phyloP scores from a whole-genome alignment of 2,888 invertebrate species.

The Cremastinae sp. region DNA sequence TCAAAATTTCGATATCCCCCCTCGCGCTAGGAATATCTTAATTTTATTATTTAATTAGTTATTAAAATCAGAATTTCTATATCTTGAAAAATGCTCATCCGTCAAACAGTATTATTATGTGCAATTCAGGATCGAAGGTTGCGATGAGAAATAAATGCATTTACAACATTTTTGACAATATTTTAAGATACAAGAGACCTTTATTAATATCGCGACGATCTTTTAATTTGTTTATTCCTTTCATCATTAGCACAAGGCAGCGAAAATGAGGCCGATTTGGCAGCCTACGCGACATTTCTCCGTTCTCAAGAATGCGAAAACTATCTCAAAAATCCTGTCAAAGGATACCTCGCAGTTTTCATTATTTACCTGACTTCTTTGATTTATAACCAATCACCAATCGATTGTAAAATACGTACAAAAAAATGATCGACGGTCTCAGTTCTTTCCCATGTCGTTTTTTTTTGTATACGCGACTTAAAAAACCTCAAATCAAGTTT shows the following conservation, averaged over 20 bases:
- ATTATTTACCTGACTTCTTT: conserved; percentile 9
- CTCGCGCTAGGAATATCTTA: too few species aligned
- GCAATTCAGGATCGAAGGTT: conserved; percentile 11
- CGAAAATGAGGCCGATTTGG: conserved; percentile 47
- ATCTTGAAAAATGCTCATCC: too few species aligned
- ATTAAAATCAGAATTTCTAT: too few species aligned
- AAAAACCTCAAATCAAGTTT: conserved; percentile 6
- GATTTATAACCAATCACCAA: conserved; percentile 8
- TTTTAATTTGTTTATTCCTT: too few species aligned
- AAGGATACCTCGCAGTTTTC: conserved; percentile 8
- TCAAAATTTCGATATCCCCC: too few species aligned
- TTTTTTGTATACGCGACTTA: conserved; percentile 10
- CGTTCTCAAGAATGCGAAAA: conserved; percentile 48
- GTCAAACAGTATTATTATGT: too few species aligned
- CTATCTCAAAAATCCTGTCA: conserved; percentile 25
- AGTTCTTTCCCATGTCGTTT: background rate
- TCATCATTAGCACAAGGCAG: conserved; percentile 30
- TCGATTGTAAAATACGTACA: conserved; percentile 23
- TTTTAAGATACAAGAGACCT: conserved; percentile 66
- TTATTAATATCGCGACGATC: conserved; percentile 66
- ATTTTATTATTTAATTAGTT: too few species aligned
- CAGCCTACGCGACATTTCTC: conserved; percentile 37
- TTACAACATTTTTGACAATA: background rate
- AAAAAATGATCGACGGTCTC: conserved; percentile 9
- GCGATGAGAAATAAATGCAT: conserved; percentile 8